Conservation (phyloP, 2,797 vertebrate species). For the Acridotheres tristis region DNA sequence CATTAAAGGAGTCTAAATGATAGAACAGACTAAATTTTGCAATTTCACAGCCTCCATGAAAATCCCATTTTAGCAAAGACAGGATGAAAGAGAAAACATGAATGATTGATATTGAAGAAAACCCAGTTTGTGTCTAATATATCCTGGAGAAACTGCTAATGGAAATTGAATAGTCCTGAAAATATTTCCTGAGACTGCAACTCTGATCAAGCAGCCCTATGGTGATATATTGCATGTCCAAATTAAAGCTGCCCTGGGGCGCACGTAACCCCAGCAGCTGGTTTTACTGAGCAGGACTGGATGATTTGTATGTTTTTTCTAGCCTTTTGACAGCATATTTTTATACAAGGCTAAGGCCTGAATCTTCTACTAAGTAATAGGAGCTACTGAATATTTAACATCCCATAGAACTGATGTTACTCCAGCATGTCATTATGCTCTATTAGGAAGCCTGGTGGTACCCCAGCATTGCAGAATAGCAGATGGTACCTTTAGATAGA, state of each 20-base stretch:
- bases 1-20: background rate
- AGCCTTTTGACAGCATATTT: conserved; percentile 50
- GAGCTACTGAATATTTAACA: conserved; percentile 43
- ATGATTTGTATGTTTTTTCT: conserved; percentile 48
- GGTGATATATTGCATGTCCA: conserved; percentile 52
- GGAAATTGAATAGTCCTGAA: conserved; percentile 64
- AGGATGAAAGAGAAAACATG: conserved; percentile 60
- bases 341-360: conserved; percentile 13
- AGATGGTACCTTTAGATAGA: conserved; percentile 3
- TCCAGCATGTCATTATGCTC: background rate
- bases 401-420: background rate
- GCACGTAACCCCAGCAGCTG: conserved; percentile 25
- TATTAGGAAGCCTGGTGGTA: conserved; percentile 9
- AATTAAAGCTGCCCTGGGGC: conserved; percentile 66
- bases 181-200: conserved; percentile 64
- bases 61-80: conserved; percentile 62
- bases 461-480: background rate
- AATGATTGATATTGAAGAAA: conserved; percentile 61
- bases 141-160: conserved; percentile 67
- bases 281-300: conserved; percentile 22
- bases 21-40: conserved; percentile 36
- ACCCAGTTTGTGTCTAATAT: conserved; percentile 56
- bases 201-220: conserved; percentile 50
- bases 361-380: conserved; percentile 4
- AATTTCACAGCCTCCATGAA: conserved; percentile 48